Evolutionary conservation across 1,140 invertebrate genomes (phyloP).

Genomic region (Drosophila virilis): DNA sequence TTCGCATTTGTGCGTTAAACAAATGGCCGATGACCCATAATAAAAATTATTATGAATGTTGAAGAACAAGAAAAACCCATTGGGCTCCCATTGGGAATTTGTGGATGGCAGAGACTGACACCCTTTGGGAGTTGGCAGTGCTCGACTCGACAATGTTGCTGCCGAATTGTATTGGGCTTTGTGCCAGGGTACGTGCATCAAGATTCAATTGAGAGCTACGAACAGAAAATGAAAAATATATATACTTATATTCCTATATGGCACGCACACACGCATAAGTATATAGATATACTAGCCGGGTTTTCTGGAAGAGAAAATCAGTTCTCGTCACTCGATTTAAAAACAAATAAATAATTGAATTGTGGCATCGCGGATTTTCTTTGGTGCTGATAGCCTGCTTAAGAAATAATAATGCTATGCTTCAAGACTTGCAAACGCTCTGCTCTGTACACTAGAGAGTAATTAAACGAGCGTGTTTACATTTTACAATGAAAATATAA

Average conservation of each 20-base stretch:
- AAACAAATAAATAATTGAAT: too few species aligned
- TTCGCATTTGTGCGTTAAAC: conserved; percentile 57
- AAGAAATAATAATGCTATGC: too few species aligned
- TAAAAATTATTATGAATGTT: conserved; percentile 82
- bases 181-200: conserved; percentile 71
- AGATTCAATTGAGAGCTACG: conserved; percentile 74
- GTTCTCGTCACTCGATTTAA: too few species aligned
- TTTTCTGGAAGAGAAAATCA: too few species aligned
- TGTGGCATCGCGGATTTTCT: too few species aligned
- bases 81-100: conserved; percentile 38
- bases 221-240: conserved; percentile 53
- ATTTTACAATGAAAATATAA: too few species aligned
- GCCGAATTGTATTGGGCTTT: conserved; percentile 59
- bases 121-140: conserved; percentile 60
- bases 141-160: conserved; percentile 29
- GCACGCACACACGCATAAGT: too few species aligned
- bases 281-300: too few species aligned
- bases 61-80: conserved; percentile 77
- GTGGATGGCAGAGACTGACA: conserved; percentile 15
- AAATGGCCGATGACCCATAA: conserved; percentile 82
- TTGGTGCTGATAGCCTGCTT: too few species aligned
- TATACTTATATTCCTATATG: background rate
- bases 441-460: too few species aligned
- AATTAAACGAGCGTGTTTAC: too few species aligned
- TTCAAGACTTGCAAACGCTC: too few species aligned